Evolutionary conservation across 2,888 invertebrate genomes (phyloP).

Genomic region (Drosophila testacea): DNA sequence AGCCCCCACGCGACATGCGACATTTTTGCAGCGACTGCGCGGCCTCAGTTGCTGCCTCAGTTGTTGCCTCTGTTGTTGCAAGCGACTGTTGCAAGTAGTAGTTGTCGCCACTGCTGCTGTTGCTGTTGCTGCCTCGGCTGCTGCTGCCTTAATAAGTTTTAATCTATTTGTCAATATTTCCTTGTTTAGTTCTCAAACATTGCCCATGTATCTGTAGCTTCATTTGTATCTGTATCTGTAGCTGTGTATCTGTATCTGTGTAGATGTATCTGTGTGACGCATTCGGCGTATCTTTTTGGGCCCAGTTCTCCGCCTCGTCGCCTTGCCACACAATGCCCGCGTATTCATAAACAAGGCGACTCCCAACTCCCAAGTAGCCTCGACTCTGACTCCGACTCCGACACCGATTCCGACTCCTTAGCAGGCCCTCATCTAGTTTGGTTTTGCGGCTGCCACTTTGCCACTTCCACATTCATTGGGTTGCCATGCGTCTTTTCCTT

Average conservation of each 20-base stretch:
- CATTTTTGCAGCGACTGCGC: slow-evolving; percentile 58
- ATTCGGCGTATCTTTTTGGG: slow-evolving; percentile 50
- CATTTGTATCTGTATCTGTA: slow-evolving; percentile 28
- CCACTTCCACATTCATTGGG: slow-evolving; percentile 39
- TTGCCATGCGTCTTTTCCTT: slow-evolving; percentile 57
- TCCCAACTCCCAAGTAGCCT: slow-evolving; percentile 13
- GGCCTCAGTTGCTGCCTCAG: slow-evolving; percentile 12
- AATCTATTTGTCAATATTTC: slow-evolving; percentile 81
- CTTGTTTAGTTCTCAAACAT: slow-evolving; percentile 77
- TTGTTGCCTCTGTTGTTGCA: slow-evolving; percentile 11
- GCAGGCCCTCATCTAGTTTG: slow-evolving; percentile 58
- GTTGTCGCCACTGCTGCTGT: neutral
- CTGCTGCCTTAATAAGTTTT: slow-evolving; percentile 73
- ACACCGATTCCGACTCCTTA: slow-evolving; percentile 34
- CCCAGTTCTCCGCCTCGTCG: slow-evolving; percentile 45
- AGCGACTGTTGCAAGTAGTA: slow-evolving; percentile 4
- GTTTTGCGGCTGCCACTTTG: slow-evolving; percentile 59
- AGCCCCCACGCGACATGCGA: slow-evolving; percentile 74
- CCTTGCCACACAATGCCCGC: slow-evolving; percentile 69
- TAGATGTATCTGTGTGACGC: slow-evolving; percentile 21
- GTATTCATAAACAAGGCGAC: slow-evolving; percentile 74
- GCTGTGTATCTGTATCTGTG: slow-evolving; percentile 33
- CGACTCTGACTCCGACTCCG: slow-evolving; percentile 1
- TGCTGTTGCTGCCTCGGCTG: slow-evolving; percentile 31
- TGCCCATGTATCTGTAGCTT: slow-evolving; percentile 43